A percentile compares a stretch with the other conserved stretches of the same genome.
Evolutionary conservation across 2,113 vertebrate species (phyloP).

Genomic region (Chiloscyllium plagiosum): DNA sequence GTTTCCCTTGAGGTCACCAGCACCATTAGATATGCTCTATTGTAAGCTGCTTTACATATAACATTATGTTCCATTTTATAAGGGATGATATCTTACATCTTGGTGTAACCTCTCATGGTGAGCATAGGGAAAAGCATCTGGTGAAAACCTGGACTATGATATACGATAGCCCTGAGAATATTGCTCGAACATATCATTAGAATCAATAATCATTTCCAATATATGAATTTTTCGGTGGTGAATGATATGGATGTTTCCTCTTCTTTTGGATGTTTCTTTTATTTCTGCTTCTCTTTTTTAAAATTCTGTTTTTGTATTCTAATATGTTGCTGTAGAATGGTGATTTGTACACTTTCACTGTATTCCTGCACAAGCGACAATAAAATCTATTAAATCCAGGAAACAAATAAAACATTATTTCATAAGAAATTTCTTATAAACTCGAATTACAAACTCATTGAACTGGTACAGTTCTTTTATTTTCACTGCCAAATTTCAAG

Average conservation of each 20-base stretch:
- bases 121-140: neutral
- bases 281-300: too few relatives aligned
- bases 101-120: neutral
- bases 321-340: too few relatives aligned
- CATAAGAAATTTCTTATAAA: neutral
- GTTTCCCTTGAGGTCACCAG: neutral
- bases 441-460: neutral
- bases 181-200: neutral
- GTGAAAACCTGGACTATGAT: too few relatives aligned
- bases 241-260: neutral
- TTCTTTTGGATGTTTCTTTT: too few relatives aligned
- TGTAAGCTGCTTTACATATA: neutral
- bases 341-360: too few relatives aligned
- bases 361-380: too few relatives aligned
- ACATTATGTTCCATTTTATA: neutral
- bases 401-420: neutral
- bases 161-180: neutral
- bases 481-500: neutral
- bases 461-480: neutral
- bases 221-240: neutral
- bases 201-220: neutral
- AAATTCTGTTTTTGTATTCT: too few relatives aligned
- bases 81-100: neutral
- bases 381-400: too few relatives aligned
- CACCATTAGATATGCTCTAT: neutral